phyloP scores from a whole-genome alignment of 2,888 invertebrate genomes.

The Aplocera efformata region DNA sequence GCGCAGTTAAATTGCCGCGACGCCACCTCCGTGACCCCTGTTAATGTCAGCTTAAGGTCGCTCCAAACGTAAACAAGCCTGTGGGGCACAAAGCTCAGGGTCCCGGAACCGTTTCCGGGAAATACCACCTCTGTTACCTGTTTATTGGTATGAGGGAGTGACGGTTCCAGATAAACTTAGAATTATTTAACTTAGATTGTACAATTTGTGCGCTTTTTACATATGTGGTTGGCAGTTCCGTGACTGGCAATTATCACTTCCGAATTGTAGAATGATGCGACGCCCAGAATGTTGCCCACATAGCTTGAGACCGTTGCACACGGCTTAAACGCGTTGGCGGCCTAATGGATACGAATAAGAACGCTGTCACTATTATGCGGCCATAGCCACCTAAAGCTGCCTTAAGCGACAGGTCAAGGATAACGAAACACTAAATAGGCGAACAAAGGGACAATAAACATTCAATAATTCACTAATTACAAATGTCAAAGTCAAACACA shows the following conservation, averaged over 20 bases:
- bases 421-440: constrained; percentile 38
- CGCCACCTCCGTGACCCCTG: constrained; percentile 10
- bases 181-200: too few relatives aligned
- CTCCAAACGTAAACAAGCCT: constrained; percentile 46
- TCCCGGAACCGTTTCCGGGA: constrained; percentile 50
- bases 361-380: constrained; percentile 20
- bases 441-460: constrained; percentile 50
- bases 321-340: constrained; percentile 14
- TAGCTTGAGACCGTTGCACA: constrained; percentile 11
- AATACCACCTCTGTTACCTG: constrained; percentile 42
- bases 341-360: constrained; percentile 33
- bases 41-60: constrained; percentile 39
- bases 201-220: too few relatives aligned
- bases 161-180: constrained; percentile 31
- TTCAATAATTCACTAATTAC: constrained; percentile 46
- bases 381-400: constrained; percentile 6
- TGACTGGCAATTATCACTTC: constrained; percentile 35
- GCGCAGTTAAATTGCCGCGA: constrained; percentile 31
- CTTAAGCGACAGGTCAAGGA: constrained; percentile 53
- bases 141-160: constrained; percentile 35
- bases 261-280: constrained; percentile 1
- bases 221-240: constrained; percentile 15
- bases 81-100: constrained; percentile 32
- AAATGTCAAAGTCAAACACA: constrained; percentile 51
- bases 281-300: constrained; percentile 1